Conservation (phyloP, 2,888 invertebrate genomes). For the Pteria penguin region DNA sequence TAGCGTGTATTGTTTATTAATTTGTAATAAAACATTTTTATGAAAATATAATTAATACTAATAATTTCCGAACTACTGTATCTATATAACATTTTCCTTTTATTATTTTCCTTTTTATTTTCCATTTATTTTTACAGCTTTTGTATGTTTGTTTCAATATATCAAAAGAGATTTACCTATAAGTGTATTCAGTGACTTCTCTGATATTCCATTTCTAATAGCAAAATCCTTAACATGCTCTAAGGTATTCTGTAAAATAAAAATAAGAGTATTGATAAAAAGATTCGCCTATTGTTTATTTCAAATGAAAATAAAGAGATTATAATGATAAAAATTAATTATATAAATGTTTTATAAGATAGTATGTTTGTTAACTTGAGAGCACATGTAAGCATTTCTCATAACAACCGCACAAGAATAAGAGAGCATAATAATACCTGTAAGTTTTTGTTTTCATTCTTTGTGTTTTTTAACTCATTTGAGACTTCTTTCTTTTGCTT, state of each 20-base stretch:
- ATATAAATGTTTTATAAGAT: too few relatives aligned
- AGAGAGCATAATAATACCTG: constrained; percentile 48
- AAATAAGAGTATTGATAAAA: neutral
- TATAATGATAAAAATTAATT: too few relatives aligned
- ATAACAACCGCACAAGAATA: neutral
- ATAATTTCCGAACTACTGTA: too few relatives aligned
- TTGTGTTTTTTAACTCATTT: constrained; percentile 55
- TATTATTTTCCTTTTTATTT: neutral
- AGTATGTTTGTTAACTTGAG: too few relatives aligned
- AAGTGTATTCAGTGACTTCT: neutral
- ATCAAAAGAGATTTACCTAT: neutral
- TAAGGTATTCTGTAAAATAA: neutral
- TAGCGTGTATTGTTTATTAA: too few relatives aligned
- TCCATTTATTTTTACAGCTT: neutral
- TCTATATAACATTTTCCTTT: neutral
- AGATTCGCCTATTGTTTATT: neutral
- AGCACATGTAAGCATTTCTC: too few relatives aligned
- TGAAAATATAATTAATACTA: too few relatives aligned
- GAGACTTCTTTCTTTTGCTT: constrained; percentile 70
- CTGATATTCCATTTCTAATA: neutral
- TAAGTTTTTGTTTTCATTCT: constrained; percentile 55
- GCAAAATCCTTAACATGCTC: constrained; percentile 14
- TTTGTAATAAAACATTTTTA: too few relatives aligned
- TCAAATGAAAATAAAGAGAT: neutral
- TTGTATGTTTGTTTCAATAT: too few relatives aligned